Conservation (phyloP, 2,888 invertebrate species). For the Leucoma salicis region DNA sequence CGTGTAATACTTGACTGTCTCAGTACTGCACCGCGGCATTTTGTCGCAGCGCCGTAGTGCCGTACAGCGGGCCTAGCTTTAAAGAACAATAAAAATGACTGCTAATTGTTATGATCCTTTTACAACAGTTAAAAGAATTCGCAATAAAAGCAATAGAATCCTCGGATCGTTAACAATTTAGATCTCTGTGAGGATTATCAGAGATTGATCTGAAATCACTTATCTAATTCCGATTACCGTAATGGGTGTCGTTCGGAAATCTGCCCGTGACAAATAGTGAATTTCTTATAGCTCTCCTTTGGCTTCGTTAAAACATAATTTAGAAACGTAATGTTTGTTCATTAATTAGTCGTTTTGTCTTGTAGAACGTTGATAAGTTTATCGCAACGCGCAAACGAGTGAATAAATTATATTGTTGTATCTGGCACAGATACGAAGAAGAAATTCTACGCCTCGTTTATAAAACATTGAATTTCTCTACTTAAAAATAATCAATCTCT, state of each 20-base stretch:
- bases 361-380: slow-evolving; percentile 5
- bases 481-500: no score
- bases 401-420: slow-evolving; percentile 34
- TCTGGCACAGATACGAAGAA: no score
- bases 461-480: no score
- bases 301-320: neutral
- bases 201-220: neutral
- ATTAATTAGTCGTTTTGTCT: slow-evolving; percentile 7
- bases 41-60: no score
- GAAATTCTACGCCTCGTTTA: no score
- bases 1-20: no score
- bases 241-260: slow-evolving; percentile 3
- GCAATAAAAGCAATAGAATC: neutral
- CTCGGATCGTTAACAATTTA: neutral
- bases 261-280: neutral
- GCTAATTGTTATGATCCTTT: neutral
- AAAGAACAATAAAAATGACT: no score
- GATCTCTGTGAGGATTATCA: neutral
- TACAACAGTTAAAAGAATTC: slow-evolving; percentile 1
- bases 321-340: neutral
- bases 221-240: neutral
- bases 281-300: neutral
- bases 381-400: slow-evolving; percentile 17
- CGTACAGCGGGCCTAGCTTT: no score
- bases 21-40: no score